These are phyloP conservation scores for Anagrus nilaparvatae DNA, from an alignment of 1,140 invertebrate species.

Conservation along the genomic window DNA sequence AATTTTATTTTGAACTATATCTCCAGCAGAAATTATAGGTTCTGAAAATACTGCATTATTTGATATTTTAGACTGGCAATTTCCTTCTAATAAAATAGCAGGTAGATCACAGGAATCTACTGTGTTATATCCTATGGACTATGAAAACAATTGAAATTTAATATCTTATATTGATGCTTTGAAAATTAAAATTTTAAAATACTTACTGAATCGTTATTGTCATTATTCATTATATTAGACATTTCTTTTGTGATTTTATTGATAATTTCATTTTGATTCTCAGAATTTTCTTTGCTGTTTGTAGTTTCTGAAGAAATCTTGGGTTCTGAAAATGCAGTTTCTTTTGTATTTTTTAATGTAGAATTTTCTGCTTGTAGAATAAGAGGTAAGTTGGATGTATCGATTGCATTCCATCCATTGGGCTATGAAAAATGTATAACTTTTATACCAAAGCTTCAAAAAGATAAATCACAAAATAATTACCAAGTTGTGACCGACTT, in stretches of 20 bases:
- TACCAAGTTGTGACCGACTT: not conserved
- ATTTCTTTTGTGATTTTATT: not conserved
- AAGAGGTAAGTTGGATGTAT: not conserved
- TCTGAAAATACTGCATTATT: too few relatives aligned
- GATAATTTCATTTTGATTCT: not conserved
- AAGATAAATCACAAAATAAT: not conserved
- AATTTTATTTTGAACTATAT: too few relatives aligned
- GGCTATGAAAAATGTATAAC: not conserved
- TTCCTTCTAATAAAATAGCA: slow-evolving; percentile 11
- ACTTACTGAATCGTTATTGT: not conserved
- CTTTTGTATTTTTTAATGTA: not conserved
- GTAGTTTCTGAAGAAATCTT: not conserved
- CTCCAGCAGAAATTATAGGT: too few relatives aligned
- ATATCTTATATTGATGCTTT: not conserved
- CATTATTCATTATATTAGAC: slow-evolving; percentile 2
- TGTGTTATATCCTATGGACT: not conserved
- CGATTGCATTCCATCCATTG: not conserved
- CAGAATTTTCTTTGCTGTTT: not conserved
- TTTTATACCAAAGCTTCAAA: not conserved
- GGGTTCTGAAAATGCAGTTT: not conserved
- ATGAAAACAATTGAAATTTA: not conserved
- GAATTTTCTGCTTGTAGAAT: not conserved
- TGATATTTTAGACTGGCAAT: too few relatives aligned
- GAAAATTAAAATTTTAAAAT: not conserved
- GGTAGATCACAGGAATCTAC: slow-evolving; percentile 10